Evolutionary conservation across 2,888 invertebrate species (phyloP), one percentile per base, ranked within the genome.

Genomic region (Hemaris fuciformis): DNA sequence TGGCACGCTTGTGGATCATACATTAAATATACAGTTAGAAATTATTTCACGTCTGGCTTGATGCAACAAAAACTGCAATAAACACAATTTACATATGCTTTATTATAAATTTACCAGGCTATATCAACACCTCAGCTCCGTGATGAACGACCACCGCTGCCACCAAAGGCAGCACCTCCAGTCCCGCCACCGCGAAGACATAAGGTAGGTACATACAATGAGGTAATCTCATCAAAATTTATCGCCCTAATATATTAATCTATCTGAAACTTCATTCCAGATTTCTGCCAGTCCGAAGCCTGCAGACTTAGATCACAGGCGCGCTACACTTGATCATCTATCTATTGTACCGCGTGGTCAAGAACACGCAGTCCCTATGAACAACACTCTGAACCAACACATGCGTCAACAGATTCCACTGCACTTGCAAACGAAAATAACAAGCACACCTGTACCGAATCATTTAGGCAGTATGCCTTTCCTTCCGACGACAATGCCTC

Each of bases 161-260:
- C 93, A 22, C 93, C 93, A 1, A 93, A 93, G 72, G 80, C 79
- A 20, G 76, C 86, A 20, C 81, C 93, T 2, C 93, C 93, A 1
- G 92, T 93, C 23, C 93, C 93, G 3, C 93, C 93, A 41, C 93
- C 93, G 62, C 84, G 93, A 63, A 81, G 90, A 76, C 87, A 93
- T 72, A 93, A 93, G 86, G 93, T 89, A 76, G 41, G 20, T 34
- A 31, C 20, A 22, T n/a, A n/a, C n/a, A n/a, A n/a, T n/a, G n/a
- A n/a, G n/a, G n/a, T n/a, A n/a, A n/a, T n/a, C n/a, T n/a, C n/a
- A n/a, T n/a, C n/a, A n/a, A n/a, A n/a, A n/a, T n/a, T n/a, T n/a
- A n/a, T n/a, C n/a, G n/a, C n/a, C n/a, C n/a, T n/a, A n/a, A n/a
- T n/a, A n/a, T n/a, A n/a, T n/a, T n/a, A n/a, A n/a, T n/a, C n/a